These are phyloP conservation scores for Phymorhynchus buccinoides DNA, from an alignment of 1,140 invertebrate species.

Conservation along the genomic window DNA sequence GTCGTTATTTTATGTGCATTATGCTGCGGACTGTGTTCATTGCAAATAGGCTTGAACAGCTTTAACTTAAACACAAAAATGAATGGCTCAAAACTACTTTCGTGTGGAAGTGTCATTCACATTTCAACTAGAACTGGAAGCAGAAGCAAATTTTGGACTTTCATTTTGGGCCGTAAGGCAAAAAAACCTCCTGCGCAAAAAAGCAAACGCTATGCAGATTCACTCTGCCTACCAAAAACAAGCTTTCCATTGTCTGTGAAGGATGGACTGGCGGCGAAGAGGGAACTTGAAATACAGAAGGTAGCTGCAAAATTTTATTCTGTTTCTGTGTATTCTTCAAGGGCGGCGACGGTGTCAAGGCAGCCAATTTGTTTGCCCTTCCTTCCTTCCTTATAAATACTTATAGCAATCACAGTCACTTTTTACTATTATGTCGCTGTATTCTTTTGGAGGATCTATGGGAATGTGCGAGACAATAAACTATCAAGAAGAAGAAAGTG, in stretches of 20 bases:
- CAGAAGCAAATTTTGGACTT: constrained; percentile 4
- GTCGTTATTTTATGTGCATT: background rate
- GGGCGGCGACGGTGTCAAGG: too few relatives aligned
- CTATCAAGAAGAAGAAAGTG: too few relatives aligned
- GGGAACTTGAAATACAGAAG: constrained; percentile 78
- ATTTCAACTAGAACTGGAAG: background rate
- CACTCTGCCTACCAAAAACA: constrained; percentile 82
- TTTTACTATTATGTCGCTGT: too few relatives aligned
- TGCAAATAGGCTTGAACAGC: background rate
- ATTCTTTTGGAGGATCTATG: too few relatives aligned
- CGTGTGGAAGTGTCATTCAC: background rate
- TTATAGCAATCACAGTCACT: too few relatives aligned
- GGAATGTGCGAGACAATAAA: too few relatives aligned
- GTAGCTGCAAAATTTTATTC: constrained; percentile 60
- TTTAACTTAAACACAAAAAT: background rate
- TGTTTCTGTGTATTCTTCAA: too few relatives aligned
- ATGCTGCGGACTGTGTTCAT: background rate
- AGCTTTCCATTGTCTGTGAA: constrained; percentile 79
- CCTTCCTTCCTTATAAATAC: too few relatives aligned
- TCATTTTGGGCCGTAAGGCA: background rate
- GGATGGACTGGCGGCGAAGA: constrained; percentile 75
- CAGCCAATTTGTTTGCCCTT: too few relatives aligned
- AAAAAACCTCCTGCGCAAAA: constrained; percentile 62
- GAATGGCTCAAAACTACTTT: background rate
- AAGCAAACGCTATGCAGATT: constrained; percentile 70